A percentile compares a stretch with the other conserved stretches of the same genome.
phyloP scores from a whole-genome alignment of 2,113 vertebrate genomes.

The Orthonyx spaldingii region DNA sequence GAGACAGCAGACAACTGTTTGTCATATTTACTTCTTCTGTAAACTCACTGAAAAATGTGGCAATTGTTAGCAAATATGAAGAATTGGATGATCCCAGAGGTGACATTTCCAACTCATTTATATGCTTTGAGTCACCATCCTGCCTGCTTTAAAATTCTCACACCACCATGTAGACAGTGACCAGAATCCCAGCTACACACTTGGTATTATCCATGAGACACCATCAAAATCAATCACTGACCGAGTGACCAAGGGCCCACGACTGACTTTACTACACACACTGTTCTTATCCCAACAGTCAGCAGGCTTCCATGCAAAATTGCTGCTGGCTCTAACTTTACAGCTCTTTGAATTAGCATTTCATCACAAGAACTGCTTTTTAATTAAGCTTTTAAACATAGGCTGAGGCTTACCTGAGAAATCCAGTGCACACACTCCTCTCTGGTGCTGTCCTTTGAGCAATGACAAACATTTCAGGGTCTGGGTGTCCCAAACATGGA shows the following conservation, averaged over 20 bases:
- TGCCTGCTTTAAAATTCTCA: background rate
- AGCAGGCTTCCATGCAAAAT: background rate
- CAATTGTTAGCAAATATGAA: background rate
- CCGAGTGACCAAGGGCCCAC: fast-evolving
- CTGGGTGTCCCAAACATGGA: conserved; percentile 94
- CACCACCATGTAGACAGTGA: background rate
- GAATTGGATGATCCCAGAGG: background rate
- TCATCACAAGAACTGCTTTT: background rate
- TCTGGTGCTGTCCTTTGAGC: conserved; percentile 88
- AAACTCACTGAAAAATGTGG: background rate
- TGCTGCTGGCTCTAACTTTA: background rate
- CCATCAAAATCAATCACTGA: background rate
- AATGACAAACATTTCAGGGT: conserved; percentile 91
- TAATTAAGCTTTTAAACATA: background rate
- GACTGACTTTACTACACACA: background rate
- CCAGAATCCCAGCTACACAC: background rate
- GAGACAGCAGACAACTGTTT: background rate
- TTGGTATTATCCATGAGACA: background rate
- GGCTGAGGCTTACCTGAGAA: conserved; percentile 82
- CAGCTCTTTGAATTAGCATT: background rate
- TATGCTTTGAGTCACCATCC: background rate
- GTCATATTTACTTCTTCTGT: background rate
- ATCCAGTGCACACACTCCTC: conserved; percentile 93
- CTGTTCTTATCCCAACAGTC: background rate
- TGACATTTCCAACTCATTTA: background rate